Evolutionary conservation across 2,113 vertebrate genomes (phyloP).

Genomic region (Leucopsar rothschildi): DNA sequence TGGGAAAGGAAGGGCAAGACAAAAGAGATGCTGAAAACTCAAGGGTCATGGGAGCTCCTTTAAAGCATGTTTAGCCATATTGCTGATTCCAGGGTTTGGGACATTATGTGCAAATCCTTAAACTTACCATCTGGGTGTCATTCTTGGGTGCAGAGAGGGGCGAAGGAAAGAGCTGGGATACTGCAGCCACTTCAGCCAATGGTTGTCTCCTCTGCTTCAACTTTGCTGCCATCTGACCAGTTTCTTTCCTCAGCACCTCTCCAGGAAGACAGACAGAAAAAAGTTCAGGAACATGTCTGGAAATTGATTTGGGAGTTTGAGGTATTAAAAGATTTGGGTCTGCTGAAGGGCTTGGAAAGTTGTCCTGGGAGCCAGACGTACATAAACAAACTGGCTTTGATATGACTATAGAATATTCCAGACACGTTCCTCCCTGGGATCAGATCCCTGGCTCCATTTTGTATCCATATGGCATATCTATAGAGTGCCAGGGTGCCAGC

Average conservation of each 20-base stretch:
- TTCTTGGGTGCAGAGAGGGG: neutral
- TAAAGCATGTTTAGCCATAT: neutral
- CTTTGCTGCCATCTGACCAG: neutral
- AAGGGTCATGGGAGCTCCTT: neutral
- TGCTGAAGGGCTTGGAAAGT: neutral
- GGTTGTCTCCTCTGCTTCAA: neutral
- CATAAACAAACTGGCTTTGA: constrained; percentile 37
- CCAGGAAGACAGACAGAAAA: neutral
- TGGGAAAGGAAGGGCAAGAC: neutral
- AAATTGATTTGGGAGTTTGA: neutral
- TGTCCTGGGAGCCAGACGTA: constrained; percentile 8
- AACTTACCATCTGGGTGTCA: neutral
- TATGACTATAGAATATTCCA: neutral
- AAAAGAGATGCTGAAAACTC: neutral
- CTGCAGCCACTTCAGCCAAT: neutral
- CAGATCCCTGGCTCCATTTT: constrained; percentile 45
- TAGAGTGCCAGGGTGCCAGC: constrained; percentile 9
- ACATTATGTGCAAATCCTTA: neutral
- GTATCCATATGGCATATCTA: constrained; percentile 35
- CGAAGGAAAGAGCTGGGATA: neutral
- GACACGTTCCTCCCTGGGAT: constrained; percentile 20
- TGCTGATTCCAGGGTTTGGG: neutral
- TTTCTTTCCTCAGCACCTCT: neutral
- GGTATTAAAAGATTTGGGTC: neutral
- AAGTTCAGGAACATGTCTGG: constrained; percentile 6